A percentile compares a stretch with the other conserved stretches of the same genome.
These are phyloP conservation scores for Cettia cetti DNA, from an alignment of 2,113 vertebrate genomes.

Conservation along the genomic window DNA sequence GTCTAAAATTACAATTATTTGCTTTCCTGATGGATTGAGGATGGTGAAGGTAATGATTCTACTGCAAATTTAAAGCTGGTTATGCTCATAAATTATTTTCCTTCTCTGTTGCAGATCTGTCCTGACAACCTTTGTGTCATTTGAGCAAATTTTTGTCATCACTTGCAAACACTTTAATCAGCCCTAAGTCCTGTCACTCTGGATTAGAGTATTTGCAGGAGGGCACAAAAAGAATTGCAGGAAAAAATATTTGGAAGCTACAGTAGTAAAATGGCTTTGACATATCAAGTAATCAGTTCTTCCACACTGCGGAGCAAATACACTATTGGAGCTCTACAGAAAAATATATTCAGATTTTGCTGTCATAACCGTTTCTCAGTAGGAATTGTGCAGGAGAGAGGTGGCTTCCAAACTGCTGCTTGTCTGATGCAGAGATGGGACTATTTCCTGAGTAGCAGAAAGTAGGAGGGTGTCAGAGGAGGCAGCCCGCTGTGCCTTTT, in stretches of 20 bases:
- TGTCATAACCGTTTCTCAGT: neutral
- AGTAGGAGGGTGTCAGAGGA: neutral
- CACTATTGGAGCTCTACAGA: neutral
- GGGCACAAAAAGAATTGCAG: neutral
- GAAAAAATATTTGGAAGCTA: neutral
- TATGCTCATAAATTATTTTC: neutral
- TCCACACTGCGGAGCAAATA: neutral
- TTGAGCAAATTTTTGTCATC: conserved; percentile 47
- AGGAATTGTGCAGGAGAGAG: neutral
- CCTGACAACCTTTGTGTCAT: neutral
- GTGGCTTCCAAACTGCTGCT: neutral
- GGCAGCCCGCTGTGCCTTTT: neutral
- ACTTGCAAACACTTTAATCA: conserved; percentile 16
- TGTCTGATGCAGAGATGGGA: neutral
- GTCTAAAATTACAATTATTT: neutral
- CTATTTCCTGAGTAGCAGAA: neutral
- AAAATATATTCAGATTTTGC: neutral
- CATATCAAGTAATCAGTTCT: neutral
- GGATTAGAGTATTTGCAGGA: neutral
- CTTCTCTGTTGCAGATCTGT: conserved; percentile 4
- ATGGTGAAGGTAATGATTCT: neutral
- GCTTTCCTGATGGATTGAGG: neutral
- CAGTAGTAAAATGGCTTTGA: neutral
- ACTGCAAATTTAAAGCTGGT: conserved; percentile 44
- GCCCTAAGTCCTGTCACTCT: neutral